A percentile compares a stretch with the other conserved stretches of the same genome.
Conservation (phyloP, 1,140 invertebrate genomes). For the Daktulosphaira vitifoliae region DNA sequence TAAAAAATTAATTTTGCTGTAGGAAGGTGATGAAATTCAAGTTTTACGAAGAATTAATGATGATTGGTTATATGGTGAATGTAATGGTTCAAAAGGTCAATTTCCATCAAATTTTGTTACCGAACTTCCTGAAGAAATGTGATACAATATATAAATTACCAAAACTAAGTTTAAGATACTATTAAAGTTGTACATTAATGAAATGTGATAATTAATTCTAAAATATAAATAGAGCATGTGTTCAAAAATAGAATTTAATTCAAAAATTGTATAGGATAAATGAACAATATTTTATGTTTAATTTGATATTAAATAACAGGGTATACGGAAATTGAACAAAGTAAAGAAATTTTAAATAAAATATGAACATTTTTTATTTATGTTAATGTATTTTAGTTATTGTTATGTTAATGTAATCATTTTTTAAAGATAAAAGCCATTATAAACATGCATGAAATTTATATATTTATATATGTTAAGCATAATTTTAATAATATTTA, state of each 20-base stretch:
- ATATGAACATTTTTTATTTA: background rate
- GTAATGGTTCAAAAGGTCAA: constrained; percentile 57
- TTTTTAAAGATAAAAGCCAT: background rate
- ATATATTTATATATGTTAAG: background rate
- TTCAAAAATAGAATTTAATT: background rate
- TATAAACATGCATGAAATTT: no score
- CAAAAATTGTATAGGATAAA: background rate
- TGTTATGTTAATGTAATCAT: background rate
- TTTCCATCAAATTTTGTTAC: constrained; percentile 72
- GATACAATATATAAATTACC: constrained; percentile 28
- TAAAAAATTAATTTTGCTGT: constrained; percentile 39
- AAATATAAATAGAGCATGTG: background rate
- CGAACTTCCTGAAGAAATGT: constrained; percentile 35
- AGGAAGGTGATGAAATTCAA: constrained; percentile 60
- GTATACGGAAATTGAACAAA: background rate
- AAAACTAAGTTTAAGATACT: background rate
- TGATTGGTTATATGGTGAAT: constrained; percentile 74
- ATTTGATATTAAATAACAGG: background rate
- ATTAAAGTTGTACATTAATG: background rate
- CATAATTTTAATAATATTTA: constrained; percentile 4
- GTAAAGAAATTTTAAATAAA: no score
- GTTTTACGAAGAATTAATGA: constrained; percentile 62
- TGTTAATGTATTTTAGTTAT: background rate
- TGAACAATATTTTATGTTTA: constrained; percentile 19
- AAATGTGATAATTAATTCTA: constrained; percentile 1